These are phyloP conservation scores for Pachyrhynchus sulphureomaculatus DNA, from an alignment of 1,140 invertebrate species.

Conservation along the genomic window DNA sequence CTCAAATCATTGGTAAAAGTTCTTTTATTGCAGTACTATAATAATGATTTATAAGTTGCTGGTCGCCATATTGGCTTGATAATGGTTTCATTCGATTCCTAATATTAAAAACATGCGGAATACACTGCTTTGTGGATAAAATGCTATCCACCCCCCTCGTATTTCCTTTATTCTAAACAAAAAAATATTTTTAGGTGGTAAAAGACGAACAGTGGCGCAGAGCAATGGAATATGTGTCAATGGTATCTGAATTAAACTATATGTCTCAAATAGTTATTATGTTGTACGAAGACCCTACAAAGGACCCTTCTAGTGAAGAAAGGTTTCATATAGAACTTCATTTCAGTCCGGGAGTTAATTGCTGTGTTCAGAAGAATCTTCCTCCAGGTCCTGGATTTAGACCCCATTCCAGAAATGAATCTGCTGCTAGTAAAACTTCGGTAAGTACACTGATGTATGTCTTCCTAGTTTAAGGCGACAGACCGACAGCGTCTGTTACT, in stretches of 20 bases:
- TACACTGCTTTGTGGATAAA: too few species aligned
- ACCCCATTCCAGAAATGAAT: constrained; percentile 85
- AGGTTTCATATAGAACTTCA: constrained; percentile 96
- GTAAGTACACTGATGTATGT: constrained; percentile 42
- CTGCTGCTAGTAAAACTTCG: constrained; percentile 55
- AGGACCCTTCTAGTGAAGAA: constrained; percentile 86
- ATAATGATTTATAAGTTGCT: too few species aligned
- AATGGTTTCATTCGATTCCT: too few species aligned
- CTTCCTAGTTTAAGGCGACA: not conserved
- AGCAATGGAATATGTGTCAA: constrained; percentile 97
- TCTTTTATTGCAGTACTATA: too few species aligned
- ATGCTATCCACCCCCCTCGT: too few species aligned
- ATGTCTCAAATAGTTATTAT: constrained; percentile 99
- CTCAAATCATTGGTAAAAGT: too few species aligned
- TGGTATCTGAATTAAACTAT: constrained; percentile 98
- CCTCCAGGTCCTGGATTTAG: constrained; percentile 91
- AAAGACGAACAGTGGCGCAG: constrained; percentile 97
- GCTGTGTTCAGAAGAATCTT: constrained; percentile 91
- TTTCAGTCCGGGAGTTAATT: constrained; percentile 96
- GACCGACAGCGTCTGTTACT: not conserved
- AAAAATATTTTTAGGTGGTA: constrained; percentile 59
- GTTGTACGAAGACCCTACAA: constrained; percentile 98
- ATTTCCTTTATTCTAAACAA: too few species aligned
- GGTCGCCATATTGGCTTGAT: too few species aligned
- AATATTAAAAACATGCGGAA: too few species aligned